phyloP scores from a whole-genome alignment of 2,797 vertebrate species.

The Rhabdophis nuchalis region DNA sequence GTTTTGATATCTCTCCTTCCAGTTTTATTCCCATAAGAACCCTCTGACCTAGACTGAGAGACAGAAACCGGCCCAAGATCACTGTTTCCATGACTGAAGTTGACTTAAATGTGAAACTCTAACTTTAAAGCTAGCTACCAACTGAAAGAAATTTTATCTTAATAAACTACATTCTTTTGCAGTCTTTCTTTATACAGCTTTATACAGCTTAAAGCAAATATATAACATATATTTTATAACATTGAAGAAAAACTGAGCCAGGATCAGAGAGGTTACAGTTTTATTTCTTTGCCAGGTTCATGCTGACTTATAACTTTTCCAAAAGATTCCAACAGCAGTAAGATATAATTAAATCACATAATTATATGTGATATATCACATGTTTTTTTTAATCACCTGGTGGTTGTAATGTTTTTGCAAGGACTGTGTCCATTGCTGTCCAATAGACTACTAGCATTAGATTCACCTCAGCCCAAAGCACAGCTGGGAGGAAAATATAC shows the following conservation, averaged over 20 bases:
- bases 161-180: constrained; percentile 27
- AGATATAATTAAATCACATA: constrained; percentile 51
- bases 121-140: constrained; percentile 29
- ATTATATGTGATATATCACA: constrained; percentile 52
- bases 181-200: constrained; percentile 46
- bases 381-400: constrained; percentile 47
- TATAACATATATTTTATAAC: constrained; percentile 33
- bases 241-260: constrained; percentile 26
- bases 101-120: neutral
- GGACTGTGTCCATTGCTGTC: neutral
- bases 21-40: neutral
- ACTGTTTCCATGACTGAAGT: neutral
- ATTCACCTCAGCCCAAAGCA: neutral
- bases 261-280: constrained; percentile 51
- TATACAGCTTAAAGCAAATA: constrained; percentile 42
- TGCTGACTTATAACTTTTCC: constrained; percentile 60
- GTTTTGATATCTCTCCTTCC: neutral
- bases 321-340: constrained; percentile 64
- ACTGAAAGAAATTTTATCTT: constrained; percentile 35
- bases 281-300: constrained; percentile 51
- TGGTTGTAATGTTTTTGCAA: constrained; percentile 13
- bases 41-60: neutral
- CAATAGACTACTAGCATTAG: neutral
- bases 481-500: neutral
- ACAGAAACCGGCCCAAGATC: neutral